These are phyloP conservation scores for Marasmarcha lunaedactyla DNA, from an alignment of 2,888 invertebrate species.

Conservation along the genomic window DNA sequence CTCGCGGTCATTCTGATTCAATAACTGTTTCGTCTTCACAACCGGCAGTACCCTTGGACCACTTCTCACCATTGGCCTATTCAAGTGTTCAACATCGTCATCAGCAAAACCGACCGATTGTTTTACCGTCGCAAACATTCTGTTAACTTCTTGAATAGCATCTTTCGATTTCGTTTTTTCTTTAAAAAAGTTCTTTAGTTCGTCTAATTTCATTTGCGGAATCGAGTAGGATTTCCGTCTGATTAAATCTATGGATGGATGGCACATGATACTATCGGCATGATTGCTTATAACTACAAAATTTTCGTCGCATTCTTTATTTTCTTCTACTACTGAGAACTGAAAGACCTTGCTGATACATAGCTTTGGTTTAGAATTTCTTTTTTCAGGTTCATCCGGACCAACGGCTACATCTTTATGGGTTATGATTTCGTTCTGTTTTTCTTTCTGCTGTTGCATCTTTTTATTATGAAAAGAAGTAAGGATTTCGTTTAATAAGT, in stretches of 20 bases:
- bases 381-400: constrained; percentile 22
- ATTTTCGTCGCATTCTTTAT: constrained; percentile 20
- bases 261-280: constrained; percentile 12
- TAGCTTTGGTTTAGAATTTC: constrained; percentile 19
- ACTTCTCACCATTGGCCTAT: constrained; percentile 38
- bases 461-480: constrained; percentile 49
- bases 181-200: constrained; percentile 40
- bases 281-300: constrained; percentile 31
- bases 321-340: constrained; percentile 30
- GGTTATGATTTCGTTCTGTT: constrained; percentile 21
- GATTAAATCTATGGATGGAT: constrained; percentile 25
- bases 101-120: constrained; percentile 17
- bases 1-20: constrained; percentile 10
- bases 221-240: constrained; percentile 51
- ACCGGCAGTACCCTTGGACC: constrained; percentile 53
- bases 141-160: constrained; percentile 48
- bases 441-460: constrained; percentile 13
- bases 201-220: constrained; percentile 58
- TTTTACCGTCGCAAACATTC: constrained; percentile 50
- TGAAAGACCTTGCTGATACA: constrained; percentile 30
- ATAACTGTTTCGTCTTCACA: constrained; percentile 26
- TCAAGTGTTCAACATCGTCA: constrained; percentile 19
- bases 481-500: constrained; percentile 47
- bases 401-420: constrained; percentile 36
- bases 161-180: constrained; percentile 45